phyloP scores from a whole-genome alignment of 2,113 vertebrate genomes.

The Varanus komodoensis region DNA sequence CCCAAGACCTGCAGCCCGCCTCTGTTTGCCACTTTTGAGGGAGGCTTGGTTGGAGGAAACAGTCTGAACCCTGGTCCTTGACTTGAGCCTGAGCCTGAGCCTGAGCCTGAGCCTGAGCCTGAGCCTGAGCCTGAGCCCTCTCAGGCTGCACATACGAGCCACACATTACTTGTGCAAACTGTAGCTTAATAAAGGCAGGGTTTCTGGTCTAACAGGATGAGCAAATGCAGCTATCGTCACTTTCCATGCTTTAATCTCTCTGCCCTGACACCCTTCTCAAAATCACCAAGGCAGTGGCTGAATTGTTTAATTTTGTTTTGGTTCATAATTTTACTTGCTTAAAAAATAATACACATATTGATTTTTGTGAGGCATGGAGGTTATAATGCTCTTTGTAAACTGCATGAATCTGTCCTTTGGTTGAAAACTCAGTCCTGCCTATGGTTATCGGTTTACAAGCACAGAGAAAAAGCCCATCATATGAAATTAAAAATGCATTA shows the following conservation, averaged over 20 bases:
- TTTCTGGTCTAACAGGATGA: neutral
- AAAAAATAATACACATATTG: neutral
- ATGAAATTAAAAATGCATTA: conserved; percentile 46
- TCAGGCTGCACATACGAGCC: neutral
- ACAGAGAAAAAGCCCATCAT: neutral
- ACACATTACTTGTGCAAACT: neutral
- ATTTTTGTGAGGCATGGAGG: neutral
- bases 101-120: no score
- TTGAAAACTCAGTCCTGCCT: neutral
- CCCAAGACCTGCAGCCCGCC: no score
- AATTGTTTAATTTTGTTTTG: conserved; percentile 28
- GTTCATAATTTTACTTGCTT: conserved; percentile 24
- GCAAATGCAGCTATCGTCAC: accelerated
- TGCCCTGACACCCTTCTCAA: neutral
- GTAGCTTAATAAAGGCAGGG: neutral
- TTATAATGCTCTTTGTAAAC: conserved; percentile 26
- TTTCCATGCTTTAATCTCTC: neutral
- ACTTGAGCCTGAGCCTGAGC: no score
- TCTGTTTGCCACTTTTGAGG: no score
- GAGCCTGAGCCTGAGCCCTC: no score
- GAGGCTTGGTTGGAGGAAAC: no score
- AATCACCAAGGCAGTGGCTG: neutral
- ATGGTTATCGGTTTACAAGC: conserved; percentile 29
- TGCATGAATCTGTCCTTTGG: neutral
- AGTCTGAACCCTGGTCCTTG: no score